A percentile compares a stretch with the other conserved stretches of the same genome.
phyloP scores from a whole-genome alignment of 2,888 invertebrate species.

The Nomada hirtipes region DNA sequence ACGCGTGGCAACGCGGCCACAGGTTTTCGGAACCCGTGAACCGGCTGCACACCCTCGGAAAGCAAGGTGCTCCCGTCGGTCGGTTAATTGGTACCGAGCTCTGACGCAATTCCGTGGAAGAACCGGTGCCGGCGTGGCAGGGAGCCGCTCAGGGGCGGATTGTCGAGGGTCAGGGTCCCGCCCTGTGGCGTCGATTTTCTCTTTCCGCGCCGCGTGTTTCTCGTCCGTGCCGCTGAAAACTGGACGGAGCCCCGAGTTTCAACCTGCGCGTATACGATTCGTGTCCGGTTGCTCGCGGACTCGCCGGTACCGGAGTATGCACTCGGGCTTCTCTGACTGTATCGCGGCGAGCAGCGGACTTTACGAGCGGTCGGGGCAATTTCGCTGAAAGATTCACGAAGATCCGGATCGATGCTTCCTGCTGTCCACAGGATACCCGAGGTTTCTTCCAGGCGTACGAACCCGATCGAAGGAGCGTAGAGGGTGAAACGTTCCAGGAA shows the following conservation, averaged over 20 bases:
- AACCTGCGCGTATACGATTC: conserved; percentile 10
- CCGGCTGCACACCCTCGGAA: conserved; percentile 10
- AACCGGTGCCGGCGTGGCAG: conserved; percentile 2
- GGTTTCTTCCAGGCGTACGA: not conserved
- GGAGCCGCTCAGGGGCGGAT: conserved; percentile 63
- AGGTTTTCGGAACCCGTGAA: conserved; percentile 35
- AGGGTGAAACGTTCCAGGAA: too few species aligned
- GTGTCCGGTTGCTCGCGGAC: not conserved
- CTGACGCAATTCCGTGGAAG: conserved; percentile 59
- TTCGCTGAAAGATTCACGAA: conserved; percentile 76
- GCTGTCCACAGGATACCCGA: not conserved
- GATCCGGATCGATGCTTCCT: conserved; percentile 75
- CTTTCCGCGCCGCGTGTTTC: conserved; percentile 30
- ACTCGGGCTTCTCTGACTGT: not conserved
- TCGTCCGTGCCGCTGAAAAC: conserved; percentile 40
- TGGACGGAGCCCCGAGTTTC: conserved; percentile 29
- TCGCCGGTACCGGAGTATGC: conserved; percentile 8
- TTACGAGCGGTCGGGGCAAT: conserved; percentile 76
- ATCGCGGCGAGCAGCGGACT: conserved; percentile 33
- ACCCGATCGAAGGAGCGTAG: not conserved
- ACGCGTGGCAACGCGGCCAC: conserved; percentile 5
- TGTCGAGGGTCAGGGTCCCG: conserved; percentile 71
- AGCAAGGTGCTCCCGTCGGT: conserved; percentile 7
- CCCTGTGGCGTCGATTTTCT: conserved; percentile 59
- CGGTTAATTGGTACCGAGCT: conserved; percentile 64